phyloP scores from a whole-genome alignment of 2,888 invertebrate genomes.

The Chaitophorus viminalis region DNA sequence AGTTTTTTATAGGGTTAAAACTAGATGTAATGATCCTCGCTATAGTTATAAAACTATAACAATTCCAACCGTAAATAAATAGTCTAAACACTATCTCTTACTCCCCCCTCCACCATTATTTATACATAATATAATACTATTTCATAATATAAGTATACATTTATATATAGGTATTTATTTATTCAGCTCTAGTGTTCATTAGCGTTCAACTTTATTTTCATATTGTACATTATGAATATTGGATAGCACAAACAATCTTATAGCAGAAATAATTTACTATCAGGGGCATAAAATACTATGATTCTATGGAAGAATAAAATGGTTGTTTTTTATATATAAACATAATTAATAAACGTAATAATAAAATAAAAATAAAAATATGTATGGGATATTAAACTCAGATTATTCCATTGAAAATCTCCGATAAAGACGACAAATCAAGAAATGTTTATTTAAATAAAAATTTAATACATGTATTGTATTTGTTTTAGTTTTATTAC shows the following conservation, averaged over 20 bases:
- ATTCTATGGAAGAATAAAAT: neutral
- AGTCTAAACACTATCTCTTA: neutral
- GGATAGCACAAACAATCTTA: neutral
- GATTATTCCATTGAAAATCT: neutral
- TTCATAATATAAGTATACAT: no score
- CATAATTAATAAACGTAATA: neutral
- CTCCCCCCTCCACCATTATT: no score
- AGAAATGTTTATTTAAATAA: slow-evolving; percentile 19
- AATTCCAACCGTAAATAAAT: neutral
- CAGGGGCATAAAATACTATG: neutral
- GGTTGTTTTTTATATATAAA: neutral
- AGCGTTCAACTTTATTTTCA: neutral
- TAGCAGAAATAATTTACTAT: slow-evolving; percentile 1
- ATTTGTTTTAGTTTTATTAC: neutral
- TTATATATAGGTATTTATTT: neutral
- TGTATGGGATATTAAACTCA: slow-evolving; percentile 9
- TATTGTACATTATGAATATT: neutral
- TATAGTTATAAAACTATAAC: neutral
- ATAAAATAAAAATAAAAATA: neutral
- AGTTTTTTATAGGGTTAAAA: no score
- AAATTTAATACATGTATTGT: slow-evolving; percentile 21
- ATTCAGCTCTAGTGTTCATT: neutral
- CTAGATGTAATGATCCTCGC: no score
- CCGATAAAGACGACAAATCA: neutral
- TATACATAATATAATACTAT: no score